Conservation (phyloP, 1,140 invertebrate species). For the Littorina saxatilis region DNA sequence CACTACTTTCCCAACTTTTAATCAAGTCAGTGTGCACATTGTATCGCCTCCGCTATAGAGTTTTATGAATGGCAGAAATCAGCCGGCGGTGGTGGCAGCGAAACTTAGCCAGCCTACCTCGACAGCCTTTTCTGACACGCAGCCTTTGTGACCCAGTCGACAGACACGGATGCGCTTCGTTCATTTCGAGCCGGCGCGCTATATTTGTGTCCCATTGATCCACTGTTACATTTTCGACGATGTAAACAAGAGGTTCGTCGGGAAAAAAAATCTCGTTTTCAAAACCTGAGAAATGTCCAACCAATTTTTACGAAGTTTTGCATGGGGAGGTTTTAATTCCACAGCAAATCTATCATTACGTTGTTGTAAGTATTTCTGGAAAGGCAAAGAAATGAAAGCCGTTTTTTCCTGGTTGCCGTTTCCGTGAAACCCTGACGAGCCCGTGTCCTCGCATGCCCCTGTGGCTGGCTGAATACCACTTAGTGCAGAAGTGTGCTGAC, state of each 20-base stretch:
- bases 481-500: slow-evolving; percentile 36
- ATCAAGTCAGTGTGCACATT: too few relatives aligned
- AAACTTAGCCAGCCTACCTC: not conserved
- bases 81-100: not conserved
- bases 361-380: not conserved
- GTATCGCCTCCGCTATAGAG: not conserved
- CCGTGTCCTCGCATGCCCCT: slow-evolving; percentile 17
- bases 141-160: slow-evolving; percentile 19
- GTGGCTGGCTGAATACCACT: slow-evolving; percentile 28
- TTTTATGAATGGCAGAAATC: slow-evolving; percentile 3
- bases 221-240: slow-evolving; percentile 31
- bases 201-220: slow-evolving; percentile 37
- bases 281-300: too few relatives aligned
- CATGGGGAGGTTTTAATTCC: not conserved
- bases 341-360: too few relatives aligned
- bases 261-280: slow-evolving; percentile 16
- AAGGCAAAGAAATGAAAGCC: not conserved
- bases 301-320: not conserved
- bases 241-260: slow-evolving; percentile 38
- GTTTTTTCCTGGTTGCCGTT: slow-evolving; percentile 36
- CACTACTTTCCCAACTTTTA: too few relatives aligned
- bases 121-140: not conserved
- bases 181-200: slow-evolving; percentile 36
- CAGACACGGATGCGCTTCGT: slow-evolving; percentile 29
- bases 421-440: slow-evolving; percentile 17